Conservation (phyloP, 2,113 vertebrate species). For the Centrocercus urophasianus region DNA sequence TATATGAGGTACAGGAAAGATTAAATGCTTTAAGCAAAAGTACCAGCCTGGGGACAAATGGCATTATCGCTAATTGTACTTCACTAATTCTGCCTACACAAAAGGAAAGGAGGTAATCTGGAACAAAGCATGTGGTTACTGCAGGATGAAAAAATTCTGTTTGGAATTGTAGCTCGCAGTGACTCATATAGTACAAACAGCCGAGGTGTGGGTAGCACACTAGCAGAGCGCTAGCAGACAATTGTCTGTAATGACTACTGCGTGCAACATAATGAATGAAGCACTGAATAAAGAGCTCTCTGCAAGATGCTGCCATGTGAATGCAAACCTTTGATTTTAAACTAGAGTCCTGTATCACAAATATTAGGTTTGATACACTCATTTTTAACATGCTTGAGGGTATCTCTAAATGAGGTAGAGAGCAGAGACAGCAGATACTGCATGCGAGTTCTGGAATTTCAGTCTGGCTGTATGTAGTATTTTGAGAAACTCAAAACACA, state of each 20-base stretch:
- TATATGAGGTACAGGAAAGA: neutral
- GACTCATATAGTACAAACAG: slow-evolving; percentile 43
- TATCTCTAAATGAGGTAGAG: neutral
- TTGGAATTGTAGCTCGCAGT: slow-evolving; percentile 17
- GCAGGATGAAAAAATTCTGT: slow-evolving; percentile 25
- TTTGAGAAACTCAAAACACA: neutral
- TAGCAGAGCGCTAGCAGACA: neutral
- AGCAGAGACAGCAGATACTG: neutral
- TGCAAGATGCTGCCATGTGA: neutral
- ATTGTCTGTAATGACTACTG: neutral
- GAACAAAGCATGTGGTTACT: slow-evolving; percentile 6
- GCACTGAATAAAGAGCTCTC: neutral
- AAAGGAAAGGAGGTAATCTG: slow-evolving; percentile 1
- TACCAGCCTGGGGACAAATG: slow-evolving; percentile 13
- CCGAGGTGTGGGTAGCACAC: neutral
- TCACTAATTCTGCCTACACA: slow-evolving; percentile 28
- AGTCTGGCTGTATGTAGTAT: neutral
- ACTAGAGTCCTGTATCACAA: neutral
- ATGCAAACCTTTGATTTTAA: slow-evolving; percentile 21
- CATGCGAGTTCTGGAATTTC: neutral
- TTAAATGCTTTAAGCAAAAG: neutral
- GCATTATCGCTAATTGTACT: slow-evolving; percentile 20
- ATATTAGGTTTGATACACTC: slow-evolving; percentile 6
- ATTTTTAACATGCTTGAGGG: neutral
- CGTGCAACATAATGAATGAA: slow-evolving; percentile 24